Evolutionary conservation across 92 coral and sea anemone genomes (phyloP).

Genomic region (Plumapathes pennacea): DNA sequence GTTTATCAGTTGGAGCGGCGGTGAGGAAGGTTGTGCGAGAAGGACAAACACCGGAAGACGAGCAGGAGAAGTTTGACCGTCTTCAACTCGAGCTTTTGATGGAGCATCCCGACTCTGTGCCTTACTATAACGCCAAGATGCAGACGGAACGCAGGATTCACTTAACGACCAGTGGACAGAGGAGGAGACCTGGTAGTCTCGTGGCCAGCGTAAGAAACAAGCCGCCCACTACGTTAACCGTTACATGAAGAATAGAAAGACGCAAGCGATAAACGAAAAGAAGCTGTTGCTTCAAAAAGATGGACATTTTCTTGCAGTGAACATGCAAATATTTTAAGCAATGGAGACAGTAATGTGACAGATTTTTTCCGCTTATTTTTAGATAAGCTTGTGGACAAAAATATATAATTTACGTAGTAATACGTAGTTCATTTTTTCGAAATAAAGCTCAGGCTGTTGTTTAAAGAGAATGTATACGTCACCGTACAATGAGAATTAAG

Average conservation of each 20-base stretch:
- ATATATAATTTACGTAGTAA: no score
- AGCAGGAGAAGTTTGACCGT: constrained; percentile 97
- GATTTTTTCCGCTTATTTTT: no score
- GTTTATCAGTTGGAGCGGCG: constrained; percentile 50
- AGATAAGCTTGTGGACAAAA: no score
- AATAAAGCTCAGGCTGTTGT: no score
- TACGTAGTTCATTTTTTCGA: no score
- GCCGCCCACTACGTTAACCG: constrained; percentile 87
- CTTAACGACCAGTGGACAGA: constrained; percentile 72
- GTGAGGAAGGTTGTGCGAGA: constrained; percentile 76
- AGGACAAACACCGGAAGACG: constrained; percentile 84
- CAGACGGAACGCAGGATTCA: constrained; percentile 96
- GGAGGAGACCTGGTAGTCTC: constrained; percentile 72
- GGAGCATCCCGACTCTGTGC: constrained; percentile 99
- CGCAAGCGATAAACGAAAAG: no score
- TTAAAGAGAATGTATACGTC: no score
- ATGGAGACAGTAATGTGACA: no score
- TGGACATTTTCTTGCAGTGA: no score
- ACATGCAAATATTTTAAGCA: no score
- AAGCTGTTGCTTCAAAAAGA: no score
- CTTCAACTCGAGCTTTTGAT: constrained; percentile 93
- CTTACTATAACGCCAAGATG: constrained; percentile 96
- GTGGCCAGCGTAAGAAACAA: constrained; percentile 78
- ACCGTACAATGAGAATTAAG: no score
- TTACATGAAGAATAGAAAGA: constrained; percentile 49